Percentiles rank a stretch among this genome's conserved stretches.
Evolutionary conservation across 2,888 invertebrate species (phyloP).

Genomic region (Oscheius sp.): DNA sequence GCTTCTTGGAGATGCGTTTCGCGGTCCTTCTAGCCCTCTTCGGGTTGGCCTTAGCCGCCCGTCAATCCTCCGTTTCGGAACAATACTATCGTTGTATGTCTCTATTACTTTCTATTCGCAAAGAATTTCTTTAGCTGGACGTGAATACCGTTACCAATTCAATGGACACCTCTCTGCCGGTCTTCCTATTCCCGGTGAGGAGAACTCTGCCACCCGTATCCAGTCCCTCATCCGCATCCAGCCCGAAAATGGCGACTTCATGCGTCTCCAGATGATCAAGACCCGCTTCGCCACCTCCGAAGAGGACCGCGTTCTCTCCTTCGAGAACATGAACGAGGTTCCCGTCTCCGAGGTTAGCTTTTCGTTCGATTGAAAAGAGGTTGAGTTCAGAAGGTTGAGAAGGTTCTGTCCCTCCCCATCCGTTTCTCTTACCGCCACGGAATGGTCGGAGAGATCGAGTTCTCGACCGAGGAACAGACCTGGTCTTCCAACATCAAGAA

Average conservation of each 20-base stretch:
- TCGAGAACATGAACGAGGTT: constrained; percentile 32
- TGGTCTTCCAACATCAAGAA: constrained; percentile 58
- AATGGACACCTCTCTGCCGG: constrained; percentile 62
- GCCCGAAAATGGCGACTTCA: constrained; percentile 48
- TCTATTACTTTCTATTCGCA: neutral
- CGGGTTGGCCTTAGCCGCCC: constrained; percentile 35
- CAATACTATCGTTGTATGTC: constrained; percentile 40
- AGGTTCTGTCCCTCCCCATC: constrained; percentile 48
- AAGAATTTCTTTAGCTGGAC: constrained; percentile 19
- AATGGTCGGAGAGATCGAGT: constrained; percentile 48
- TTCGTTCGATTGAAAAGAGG: neutral
- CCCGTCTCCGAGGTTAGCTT: constrained; percentile 18
- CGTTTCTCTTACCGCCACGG: constrained; percentile 53
- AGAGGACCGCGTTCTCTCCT: constrained; percentile 41
- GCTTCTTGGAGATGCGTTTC: constrained; percentile 29
- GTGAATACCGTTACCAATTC: constrained; percentile 56
- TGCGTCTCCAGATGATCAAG: constrained; percentile 51
- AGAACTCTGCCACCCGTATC: constrained; percentile 60
- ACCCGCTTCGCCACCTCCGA: constrained; percentile 53
- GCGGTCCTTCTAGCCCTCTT: constrained; percentile 34
- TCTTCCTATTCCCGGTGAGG: constrained; percentile 58
- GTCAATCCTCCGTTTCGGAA: constrained; percentile 10
- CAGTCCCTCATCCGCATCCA: constrained; percentile 59
- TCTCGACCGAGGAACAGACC: constrained; percentile 23
- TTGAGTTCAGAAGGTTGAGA: constrained; percentile 39